Base-by-base conservation (phyloP, 2,888 invertebrate genomes). In the Hartigia nigra region DNA sequence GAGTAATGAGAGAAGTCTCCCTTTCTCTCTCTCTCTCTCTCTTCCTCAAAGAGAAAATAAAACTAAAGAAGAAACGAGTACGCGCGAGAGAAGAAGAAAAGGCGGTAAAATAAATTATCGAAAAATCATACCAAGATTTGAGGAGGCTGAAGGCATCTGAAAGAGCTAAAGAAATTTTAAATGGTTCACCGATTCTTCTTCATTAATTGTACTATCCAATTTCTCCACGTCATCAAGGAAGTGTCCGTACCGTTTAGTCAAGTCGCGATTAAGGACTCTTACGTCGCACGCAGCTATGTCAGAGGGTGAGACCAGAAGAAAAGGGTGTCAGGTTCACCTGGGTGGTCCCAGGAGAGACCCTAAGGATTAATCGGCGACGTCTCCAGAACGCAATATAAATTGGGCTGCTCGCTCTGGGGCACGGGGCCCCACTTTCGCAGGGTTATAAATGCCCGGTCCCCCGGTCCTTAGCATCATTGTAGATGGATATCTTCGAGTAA, bases 311-410 rank as follows among this genome's bases (percentile, higher is more conserved):
- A 83, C 81, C 37, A 39, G 82, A 80, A 79, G 81, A 81, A 84
- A 88, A 87, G 89, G 90, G 90, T 90, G 90, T 91, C 89, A 87
- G 90, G 85, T 85, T 87, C 87, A 86, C 89, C 85, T 91, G 91
- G 91, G 91, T 91, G 91, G 91, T 91, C 91, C 80, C 82, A 87
- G 86, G 88, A 87, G 55, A 55, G 86, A 88, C 88, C 85, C 84
- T 80, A 81, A 89, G 91, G 90, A 91, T 91, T 91, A 91, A 91
- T 91, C 91, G 90, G 84, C 87, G 86, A 87, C 85, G 89, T 89
- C 88, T 83, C 82, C 85, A 81, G 85, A 86, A 88, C 88, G 89
- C 87, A 86, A 91, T 91, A 90, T 91, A 90, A 91, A 91, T 91
- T 90, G 90, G 90, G 87, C 87, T 87, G 87, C 80, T 82, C 81